These are phyloP conservation scores for Pygocentrus nattereri DNA, from an alignment of 2,797 vertebrate genomes.

Conservation along the genomic window DNA sequence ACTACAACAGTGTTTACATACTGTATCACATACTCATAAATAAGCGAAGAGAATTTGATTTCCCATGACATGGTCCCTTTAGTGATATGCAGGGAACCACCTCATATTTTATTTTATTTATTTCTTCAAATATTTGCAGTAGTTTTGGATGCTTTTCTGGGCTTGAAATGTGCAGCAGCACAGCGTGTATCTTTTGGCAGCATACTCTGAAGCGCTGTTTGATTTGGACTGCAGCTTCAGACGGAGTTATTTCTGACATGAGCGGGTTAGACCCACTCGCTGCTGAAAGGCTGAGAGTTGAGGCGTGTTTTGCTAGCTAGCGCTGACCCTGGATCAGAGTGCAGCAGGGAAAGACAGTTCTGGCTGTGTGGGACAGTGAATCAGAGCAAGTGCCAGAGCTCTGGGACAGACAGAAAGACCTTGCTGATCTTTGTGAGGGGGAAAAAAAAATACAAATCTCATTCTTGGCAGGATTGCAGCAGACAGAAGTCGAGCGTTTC, in stretches of 20 bases:
- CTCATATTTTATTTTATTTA: not conserved
- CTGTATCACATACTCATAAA: too few relatives aligned
- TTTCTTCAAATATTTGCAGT: not conserved
- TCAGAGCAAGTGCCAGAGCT: not conserved
- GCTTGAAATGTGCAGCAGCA: not conserved
- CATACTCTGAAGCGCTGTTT: not conserved
- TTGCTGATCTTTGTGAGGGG: not conserved
- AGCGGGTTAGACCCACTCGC: not conserved
- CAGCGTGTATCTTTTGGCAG: slow-evolving; percentile 3
- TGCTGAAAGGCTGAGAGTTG: slow-evolving; percentile 29
- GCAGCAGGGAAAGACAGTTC: not conserved
- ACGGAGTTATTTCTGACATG: slow-evolving; percentile 10
- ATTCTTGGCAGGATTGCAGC: not conserved
- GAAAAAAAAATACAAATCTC: not conserved
- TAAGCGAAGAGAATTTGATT: too few relatives aligned
- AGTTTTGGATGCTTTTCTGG: not conserved
- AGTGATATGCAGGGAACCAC: not conserved
- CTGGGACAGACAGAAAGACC: not conserved
- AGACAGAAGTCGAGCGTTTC: not conserved
- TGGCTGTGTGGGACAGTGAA: not conserved
- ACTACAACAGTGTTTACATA: too few relatives aligned
- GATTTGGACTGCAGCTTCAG: slow-evolving; percentile 16
- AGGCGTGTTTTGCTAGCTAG: slow-evolving; percentile 41
- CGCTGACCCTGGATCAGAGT: slow-evolving; percentile 22
- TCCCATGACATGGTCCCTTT: not conserved